phyloP scores from a whole-genome alignment of 2,797 vertebrate species.

The Gadopsis marmoratus region DNA sequence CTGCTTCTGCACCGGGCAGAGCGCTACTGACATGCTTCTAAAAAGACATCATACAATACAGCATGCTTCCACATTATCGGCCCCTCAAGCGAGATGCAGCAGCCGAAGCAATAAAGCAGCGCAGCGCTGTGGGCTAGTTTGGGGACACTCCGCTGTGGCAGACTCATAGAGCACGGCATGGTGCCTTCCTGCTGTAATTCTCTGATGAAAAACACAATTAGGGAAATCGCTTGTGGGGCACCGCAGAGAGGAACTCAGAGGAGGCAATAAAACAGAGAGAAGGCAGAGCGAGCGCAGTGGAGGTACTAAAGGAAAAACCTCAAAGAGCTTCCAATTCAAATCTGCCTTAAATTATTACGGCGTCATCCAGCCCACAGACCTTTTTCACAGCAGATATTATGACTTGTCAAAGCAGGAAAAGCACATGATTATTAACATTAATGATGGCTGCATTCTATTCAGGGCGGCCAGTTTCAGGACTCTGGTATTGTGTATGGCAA shows the following conservation, averaged over 20 bases:
- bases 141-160: constrained; percentile 44
- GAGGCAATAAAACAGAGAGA: constrained; percentile 38
- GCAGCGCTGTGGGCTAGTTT: not conserved
- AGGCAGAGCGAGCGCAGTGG: not conserved
- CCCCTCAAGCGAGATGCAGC: constrained; percentile 13
- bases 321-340: no score
- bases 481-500: no score
- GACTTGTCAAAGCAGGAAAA: no score
- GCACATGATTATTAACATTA: no score
- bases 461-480: no score
- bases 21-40: constrained; percentile 42
- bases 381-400: no score
- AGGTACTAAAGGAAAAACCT: no score
- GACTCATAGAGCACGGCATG: constrained; percentile 35
- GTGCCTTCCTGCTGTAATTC: constrained; percentile 51
- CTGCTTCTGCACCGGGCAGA: constrained; percentile 2
- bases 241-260: constrained; percentile 25
- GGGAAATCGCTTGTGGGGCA: constrained; percentile 48
- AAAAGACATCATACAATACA: constrained; percentile 19
- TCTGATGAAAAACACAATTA: constrained; percentile 74
- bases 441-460: no score
- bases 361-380: no score
- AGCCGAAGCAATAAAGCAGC: constrained; percentile 26
- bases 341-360: no score
- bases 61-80: constrained; percentile 27